phyloP scores from a whole-genome alignment of 2,888 invertebrate species.

The Pemphredon lugubris region DNA sequence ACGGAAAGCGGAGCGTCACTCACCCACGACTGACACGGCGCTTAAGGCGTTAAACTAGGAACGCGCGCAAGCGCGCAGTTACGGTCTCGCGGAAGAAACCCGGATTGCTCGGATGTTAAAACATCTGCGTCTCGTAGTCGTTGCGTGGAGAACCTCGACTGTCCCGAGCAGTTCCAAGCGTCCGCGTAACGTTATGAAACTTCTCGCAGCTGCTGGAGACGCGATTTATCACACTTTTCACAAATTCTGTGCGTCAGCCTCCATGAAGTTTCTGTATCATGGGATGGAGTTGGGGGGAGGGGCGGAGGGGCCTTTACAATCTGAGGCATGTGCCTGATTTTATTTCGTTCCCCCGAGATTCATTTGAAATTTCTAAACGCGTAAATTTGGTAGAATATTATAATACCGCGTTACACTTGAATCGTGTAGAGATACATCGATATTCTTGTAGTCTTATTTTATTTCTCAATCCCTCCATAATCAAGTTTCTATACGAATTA shows the following conservation, averaged over 20 bases:
- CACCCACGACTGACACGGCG: too few relatives aligned
- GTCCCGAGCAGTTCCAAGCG: constrained; percentile 28
- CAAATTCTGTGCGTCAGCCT: constrained; percentile 25
- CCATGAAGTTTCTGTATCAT: background rate
- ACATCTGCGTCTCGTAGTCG: constrained; percentile 24
- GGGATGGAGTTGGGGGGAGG: background rate
- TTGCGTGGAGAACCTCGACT: constrained; percentile 14
- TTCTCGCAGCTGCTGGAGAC: constrained; percentile 20
- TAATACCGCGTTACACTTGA: too few relatives aligned
- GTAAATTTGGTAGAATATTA: too few relatives aligned
- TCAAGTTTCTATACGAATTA: too few relatives aligned
- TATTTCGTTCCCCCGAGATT: background rate
- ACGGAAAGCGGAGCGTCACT: too few relatives aligned
- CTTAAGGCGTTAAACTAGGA: too few relatives aligned
- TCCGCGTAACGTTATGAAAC: constrained; percentile 21
- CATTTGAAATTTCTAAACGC: background rate
- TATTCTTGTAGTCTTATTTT: too few relatives aligned
- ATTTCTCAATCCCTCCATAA: too few relatives aligned
- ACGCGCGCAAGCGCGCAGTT: too few relatives aligned
- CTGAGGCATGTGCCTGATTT: background rate
- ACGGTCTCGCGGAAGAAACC: constrained; percentile 10
- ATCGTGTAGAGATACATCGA: too few relatives aligned
- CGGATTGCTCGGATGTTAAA: background rate
- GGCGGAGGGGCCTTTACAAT: background rate
- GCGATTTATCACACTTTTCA: constrained; percentile 43